Conservation (phyloP, 2,113 vertebrate species). For the Siphamia tubifer region DNA sequence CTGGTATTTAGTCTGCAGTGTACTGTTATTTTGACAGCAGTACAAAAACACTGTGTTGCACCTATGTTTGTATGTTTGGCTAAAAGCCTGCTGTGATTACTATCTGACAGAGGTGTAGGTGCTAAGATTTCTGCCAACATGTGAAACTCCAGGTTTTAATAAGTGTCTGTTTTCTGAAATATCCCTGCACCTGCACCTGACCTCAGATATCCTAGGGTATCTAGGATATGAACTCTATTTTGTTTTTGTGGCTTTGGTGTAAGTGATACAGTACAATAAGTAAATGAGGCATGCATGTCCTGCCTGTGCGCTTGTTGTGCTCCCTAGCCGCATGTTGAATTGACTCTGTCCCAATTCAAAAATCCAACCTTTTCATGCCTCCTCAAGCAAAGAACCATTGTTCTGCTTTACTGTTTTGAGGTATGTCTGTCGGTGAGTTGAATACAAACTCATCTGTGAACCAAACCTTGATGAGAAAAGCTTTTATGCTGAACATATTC, state of each 20-base stretch:
- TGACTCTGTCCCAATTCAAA: conserved; percentile 59
- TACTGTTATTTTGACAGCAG: conserved; percentile 70
- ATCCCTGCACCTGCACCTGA: conserved; percentile 61
- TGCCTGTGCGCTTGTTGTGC: conserved; percentile 16
- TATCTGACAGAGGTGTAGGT: conserved; percentile 39
- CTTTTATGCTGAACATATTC: conserved; percentile 44
- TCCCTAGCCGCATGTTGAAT: conserved; percentile 52
- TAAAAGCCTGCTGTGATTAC: conserved; percentile 8
- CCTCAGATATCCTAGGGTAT: conserved; percentile 44
- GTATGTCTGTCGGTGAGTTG: conserved; percentile 66
- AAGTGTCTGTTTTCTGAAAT: conserved; percentile 49
- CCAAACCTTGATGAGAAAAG: conserved; percentile 58
- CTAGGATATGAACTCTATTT: not conserved
- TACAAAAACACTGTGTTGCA: conserved; percentile 52
- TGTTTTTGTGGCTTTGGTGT: conserved; percentile 21
- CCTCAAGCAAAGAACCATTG: conserved; percentile 63
- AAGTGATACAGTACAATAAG: conserved; percentile 61
- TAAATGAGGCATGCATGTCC: conserved; percentile 43
- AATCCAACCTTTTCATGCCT: conserved; percentile 66
- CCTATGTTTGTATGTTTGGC: conserved; percentile 53
- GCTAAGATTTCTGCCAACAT: conserved; percentile 29
- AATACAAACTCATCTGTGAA: conserved; percentile 74
- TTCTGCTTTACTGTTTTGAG: conserved; percentile 68
- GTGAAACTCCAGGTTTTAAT: conserved; percentile 37
- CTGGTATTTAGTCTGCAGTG: conserved; percentile 73